Evolutionary conservation across 2,797 vertebrate genomes (phyloP).

Genomic region (Phrynocephalus forsythii): DNA sequence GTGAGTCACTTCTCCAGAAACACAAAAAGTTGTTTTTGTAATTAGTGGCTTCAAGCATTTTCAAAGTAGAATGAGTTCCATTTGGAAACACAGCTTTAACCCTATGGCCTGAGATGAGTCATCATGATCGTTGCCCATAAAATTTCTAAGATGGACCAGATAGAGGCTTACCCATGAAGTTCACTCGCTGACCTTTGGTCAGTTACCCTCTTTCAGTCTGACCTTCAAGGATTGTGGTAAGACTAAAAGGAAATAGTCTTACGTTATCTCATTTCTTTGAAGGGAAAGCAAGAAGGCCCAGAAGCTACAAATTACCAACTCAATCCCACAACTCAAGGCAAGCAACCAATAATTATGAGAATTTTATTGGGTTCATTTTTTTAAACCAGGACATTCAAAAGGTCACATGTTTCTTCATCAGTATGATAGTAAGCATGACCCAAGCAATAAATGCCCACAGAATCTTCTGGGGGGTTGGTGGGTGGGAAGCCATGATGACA

Average conservation of each 20-base stretch:
- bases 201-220: neutral
- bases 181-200: neutral
- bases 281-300: neutral
- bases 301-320: neutral
- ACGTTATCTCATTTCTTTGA: neutral
- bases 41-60: constrained; percentile 7
- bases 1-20: neutral
- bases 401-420: neutral
- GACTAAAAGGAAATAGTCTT: neutral
- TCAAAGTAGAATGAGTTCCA: neutral
- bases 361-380: neutral
- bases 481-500: neutral
- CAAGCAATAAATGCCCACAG: neutral
- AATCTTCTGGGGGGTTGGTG: neutral
- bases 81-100: constrained; percentile 17
- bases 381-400: neutral
- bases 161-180: neutral
- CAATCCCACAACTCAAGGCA: neutral
- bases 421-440: neutral
- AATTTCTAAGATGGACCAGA: neutral
- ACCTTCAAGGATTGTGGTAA: neutral
- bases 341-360: neutral
- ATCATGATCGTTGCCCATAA: neutral
- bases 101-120: neutral
- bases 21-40: constrained; percentile 1